Conservation (phyloP, 1,140 invertebrate genomes). For the Philotrypesis tridentata region DNA sequence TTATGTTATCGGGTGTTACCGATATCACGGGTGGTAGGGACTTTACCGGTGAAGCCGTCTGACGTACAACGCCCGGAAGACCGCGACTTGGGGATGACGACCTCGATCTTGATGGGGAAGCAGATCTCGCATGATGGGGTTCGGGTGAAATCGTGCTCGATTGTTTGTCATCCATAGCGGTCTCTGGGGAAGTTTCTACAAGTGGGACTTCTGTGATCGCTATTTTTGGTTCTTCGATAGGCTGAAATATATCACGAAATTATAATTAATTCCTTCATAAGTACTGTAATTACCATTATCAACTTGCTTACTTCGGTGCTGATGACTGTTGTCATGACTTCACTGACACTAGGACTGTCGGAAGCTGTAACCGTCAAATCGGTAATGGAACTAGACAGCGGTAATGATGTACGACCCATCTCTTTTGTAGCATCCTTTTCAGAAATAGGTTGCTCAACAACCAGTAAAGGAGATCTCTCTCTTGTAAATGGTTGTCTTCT, state of each 20-base stretch:
- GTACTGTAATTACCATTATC: not conserved
- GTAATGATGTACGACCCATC: slow-evolving; percentile 19
- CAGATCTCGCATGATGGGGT: not conserved
- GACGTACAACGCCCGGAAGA: slow-evolving; percentile 49
- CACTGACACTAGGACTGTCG: not conserved
- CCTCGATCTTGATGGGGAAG: slow-evolving; percentile 55
- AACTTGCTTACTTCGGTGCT: slow-evolving; percentile 17
- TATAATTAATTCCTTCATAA: not conserved
- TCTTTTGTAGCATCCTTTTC: slow-evolving; percentile 15
- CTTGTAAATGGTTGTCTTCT: not conserved
- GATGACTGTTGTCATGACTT: not conserved
- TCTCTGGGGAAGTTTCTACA: not conserved
- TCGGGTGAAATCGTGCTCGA: not conserved
- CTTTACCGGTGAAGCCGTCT: slow-evolving; percentile 69
- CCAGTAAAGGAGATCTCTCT: slow-evolving; percentile 36
- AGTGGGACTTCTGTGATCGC: not conserved
- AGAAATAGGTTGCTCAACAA: not conserved
- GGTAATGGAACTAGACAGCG: not conserved
- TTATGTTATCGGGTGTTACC: slow-evolving; percentile 65
- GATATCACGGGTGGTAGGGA: slow-evolving; percentile 70
- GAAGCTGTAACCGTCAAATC: not conserved
- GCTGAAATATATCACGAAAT: not conserved
- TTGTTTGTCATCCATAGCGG: not conserved
- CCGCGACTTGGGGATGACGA: slow-evolving; percentile 57
- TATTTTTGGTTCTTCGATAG: not conserved